Evolutionary conservation across 1,140 invertebrate species (phyloP), one percentile per base, ranked within the genome.

Genomic region (Hestina assimilis): DNA sequence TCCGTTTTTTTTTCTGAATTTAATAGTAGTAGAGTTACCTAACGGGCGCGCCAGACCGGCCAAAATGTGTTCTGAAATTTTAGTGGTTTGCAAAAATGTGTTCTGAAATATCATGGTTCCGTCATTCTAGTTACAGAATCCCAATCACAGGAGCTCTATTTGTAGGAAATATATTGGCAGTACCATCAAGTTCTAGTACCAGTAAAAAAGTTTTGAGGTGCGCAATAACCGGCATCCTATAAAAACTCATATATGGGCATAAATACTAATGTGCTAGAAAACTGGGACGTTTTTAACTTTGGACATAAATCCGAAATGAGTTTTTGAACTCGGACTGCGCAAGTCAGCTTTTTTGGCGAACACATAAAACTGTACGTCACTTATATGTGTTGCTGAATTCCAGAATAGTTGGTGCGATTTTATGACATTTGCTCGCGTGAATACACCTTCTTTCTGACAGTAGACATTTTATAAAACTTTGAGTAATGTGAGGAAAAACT

Each of bases 261-360:
- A 53, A 57, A 57, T 57, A 50, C 48, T 51, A 51, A 51, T 51
- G 35, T 50, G 38, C 26, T 57, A 50, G 54, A 50, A 35, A 35
- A 43, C 33, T 41, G 38, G 28, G 20, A 14, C 46, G 38, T 57
- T 57, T 57, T 57, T 57, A 57, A 57, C 46, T 57, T 57, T 50
- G 46, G 54, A 41, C 54, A 57, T 57, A 57, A 57, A 57, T 57
- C 54, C 54, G 54, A 57, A 57, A 57, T 57, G 54, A 57, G 54
- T 57, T 57, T 46, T 57, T 40, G 41, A 57, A 57, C 54, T 57
- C 43, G 31, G 31, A 48, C 54, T 57, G 54, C 54, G 54, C 28
- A 28, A 57, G 45, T 48, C 54, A 42, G 45, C 19, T 57, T 50
- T 48, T 41, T 19, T 33, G 23, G 19, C 14, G 23, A 41, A 41